phyloP scores from a whole-genome alignment of 2,888 invertebrate genomes.

The Tethea ocularis region DNA sequence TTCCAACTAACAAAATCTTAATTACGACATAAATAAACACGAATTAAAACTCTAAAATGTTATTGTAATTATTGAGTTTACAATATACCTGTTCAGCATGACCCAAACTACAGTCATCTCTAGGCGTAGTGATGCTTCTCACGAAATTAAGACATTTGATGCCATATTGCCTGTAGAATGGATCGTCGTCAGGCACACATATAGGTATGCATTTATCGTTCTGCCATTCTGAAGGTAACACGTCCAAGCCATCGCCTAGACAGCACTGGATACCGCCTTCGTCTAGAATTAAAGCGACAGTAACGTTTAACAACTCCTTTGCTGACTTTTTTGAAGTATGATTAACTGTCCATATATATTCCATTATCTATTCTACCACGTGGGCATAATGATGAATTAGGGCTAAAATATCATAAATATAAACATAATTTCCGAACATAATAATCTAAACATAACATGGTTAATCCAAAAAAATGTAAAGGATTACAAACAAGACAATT shows the following conservation, averaged over 20 bases:
- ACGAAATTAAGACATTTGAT: conserved; percentile 85
- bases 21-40: too few species aligned
- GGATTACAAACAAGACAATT: too few species aligned
- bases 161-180: conserved; percentile 75
- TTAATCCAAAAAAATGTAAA: too few species aligned
- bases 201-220: conserved; percentile 86
- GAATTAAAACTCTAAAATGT: not conserved
- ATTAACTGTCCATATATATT: too few species aligned
- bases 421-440: too few species aligned
- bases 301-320: too few species aligned
- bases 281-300: conserved; percentile 45
- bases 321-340: too few species aligned
- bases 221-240: conserved; percentile 67
- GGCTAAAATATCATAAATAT: too few species aligned
- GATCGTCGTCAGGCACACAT: conserved; percentile 79
- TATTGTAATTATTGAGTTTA: not conserved
- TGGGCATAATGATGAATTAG: too few species aligned
- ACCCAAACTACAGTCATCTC: conserved; percentile 82
- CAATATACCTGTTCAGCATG: conserved; percentile 82
- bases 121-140: conserved; percentile 81
- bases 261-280: conserved; percentile 83
- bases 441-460: too few species aligned
- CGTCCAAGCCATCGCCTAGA: conserved; percentile 64
- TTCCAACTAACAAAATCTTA: too few species aligned
- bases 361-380: too few species aligned